Evolutionary conservation across 2,113 vertebrate species (phyloP).

Genomic region (Paramisgurnus dabryanus): DNA sequence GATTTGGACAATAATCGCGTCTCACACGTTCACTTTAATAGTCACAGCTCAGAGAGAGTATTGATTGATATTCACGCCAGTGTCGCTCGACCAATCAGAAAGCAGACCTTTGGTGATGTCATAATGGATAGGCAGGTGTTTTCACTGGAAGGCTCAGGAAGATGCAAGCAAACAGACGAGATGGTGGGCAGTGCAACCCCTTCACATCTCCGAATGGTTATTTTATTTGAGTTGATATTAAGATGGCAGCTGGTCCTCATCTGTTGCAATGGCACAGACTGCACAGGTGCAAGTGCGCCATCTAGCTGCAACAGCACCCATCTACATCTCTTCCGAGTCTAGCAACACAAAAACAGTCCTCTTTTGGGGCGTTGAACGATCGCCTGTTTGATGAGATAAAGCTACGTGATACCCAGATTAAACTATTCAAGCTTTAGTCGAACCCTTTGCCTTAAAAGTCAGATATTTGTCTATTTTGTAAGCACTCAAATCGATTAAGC

Average conservation of each 20-base stretch:
- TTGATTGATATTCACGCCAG: slow-evolving; percentile 26
- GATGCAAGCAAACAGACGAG: neutral
- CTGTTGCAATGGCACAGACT: neutral
- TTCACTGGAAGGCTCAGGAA: slow-evolving; percentile 24
- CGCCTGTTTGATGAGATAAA: slow-evolving; percentile 8
- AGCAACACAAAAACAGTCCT: slow-evolving; percentile 17
- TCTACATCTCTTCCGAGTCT: neutral
- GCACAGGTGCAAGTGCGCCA: too few relatives aligned
- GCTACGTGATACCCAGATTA: slow-evolving; percentile 21
- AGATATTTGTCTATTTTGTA: slow-evolving; percentile 48
- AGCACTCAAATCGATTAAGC: slow-evolving; percentile 18
- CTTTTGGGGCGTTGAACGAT: slow-evolving; percentile 4
- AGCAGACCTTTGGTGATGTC: neutral
- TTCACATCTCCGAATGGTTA: neutral
- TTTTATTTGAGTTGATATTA: neutral
- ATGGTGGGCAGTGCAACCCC: neutral
- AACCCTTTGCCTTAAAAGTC: slow-evolving; percentile 58
- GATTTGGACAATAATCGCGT: neutral
- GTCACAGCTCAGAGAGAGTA: slow-evolving; percentile 44
- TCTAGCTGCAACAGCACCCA: neutral
- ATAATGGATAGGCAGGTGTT: neutral
- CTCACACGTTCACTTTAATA: slow-evolving; percentile 34
- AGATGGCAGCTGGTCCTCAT: neutral
- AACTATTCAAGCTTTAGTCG: slow-evolving; percentile 53
- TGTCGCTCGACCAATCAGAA: neutral